These are phyloP conservation scores for Hylaeus anthracinus DNA, from an alignment of 1,140 invertebrate genomes.

Conservation along the genomic window DNA sequence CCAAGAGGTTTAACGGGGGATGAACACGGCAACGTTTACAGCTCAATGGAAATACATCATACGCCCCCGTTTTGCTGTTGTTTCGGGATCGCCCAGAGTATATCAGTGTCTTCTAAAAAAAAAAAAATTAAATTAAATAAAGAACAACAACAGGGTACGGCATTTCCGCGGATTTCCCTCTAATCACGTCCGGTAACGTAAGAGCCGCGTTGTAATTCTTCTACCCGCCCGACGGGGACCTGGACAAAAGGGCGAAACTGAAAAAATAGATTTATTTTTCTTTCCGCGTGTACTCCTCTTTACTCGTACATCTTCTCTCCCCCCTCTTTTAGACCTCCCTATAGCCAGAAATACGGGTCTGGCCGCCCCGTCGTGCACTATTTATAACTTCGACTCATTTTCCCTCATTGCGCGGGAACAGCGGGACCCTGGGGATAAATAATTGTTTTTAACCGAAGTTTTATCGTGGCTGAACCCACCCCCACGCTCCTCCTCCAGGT, in stretches of 20 bases:
- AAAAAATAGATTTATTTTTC: slow-evolving; percentile 66
- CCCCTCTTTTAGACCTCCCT: slow-evolving; percentile 51
- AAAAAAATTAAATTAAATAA: too few species aligned
- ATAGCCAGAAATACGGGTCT: slow-evolving; percentile 51
- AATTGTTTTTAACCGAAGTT: slow-evolving; percentile 65
- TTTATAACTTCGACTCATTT: slow-evolving; percentile 68
- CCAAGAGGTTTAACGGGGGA: not conserved
- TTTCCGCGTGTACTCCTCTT: slow-evolving; percentile 37
- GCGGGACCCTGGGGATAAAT: slow-evolving; percentile 56
- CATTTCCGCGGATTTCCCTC: slow-evolving; percentile 35
- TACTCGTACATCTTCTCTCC: slow-evolving; percentile 54
- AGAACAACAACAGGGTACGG: not conserved
- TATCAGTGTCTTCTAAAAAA: not conserved
- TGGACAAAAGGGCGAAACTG: slow-evolving; percentile 53
- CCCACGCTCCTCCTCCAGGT: not conserved
- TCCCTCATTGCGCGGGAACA: slow-evolving; percentile 61
- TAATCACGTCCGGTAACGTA: slow-evolving; percentile 60
- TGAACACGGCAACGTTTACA: not conserved
- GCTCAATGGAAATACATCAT: slow-evolving; percentile 17
- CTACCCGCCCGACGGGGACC: slow-evolving; percentile 6
- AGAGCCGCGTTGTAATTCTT: slow-evolving; percentile 45
- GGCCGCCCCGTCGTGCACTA: slow-evolving; percentile 47
- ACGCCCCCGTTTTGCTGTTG: not conserved
- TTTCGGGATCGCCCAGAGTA: not conserved
- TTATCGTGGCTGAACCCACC: slow-evolving; percentile 40